Evolutionary conservation across 2,888 invertebrate genomes (phyloP).

Genomic region (Trachelus troglodyta): DNA sequence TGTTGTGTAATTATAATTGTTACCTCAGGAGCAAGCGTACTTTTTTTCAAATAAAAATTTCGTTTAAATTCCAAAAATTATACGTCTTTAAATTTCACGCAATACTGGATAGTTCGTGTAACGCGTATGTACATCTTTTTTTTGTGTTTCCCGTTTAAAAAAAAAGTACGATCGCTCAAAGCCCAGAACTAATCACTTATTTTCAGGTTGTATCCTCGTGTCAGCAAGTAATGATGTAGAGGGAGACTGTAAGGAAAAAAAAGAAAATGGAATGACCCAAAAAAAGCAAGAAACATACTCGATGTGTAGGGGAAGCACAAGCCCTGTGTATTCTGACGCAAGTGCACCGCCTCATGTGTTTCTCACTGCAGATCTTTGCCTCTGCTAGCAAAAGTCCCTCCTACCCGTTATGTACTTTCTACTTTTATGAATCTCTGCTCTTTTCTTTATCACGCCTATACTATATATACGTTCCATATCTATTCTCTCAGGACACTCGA

Average conservation of each 20-base stretch:
- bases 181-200: conserved; percentile 48
- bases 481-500: not conserved
- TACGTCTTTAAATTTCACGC: not conserved
- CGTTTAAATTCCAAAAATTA: not conserved
- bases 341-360: conserved; percentile 58
- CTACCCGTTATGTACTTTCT: conserved; percentile 18
- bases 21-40: not conserved
- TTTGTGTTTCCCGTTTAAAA: not conserved
- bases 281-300: conserved; percentile 26
- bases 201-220: conserved; percentile 46
- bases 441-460: conserved; percentile 9
- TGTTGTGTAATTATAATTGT: not conserved
- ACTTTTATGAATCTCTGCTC: conserved; percentile 16
- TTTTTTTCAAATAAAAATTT: not conserved
- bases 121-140: not conserved
- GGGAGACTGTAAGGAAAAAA: conserved; percentile 19
- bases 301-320: conserved; percentile 52
- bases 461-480: not conserved
- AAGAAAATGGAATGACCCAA: conserved; percentile 22
- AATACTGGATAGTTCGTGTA: not conserved
- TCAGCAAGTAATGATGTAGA: conserved; percentile 22
- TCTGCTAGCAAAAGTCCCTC: conserved; percentile 38
- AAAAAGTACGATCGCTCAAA: conserved; percentile 26
- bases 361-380: conserved; percentile 44
- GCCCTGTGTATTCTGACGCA: conserved; percentile 48